Base-by-base conservation (phyloP, 2,797 vertebrate species). In the Anabas testudineus region DNA sequence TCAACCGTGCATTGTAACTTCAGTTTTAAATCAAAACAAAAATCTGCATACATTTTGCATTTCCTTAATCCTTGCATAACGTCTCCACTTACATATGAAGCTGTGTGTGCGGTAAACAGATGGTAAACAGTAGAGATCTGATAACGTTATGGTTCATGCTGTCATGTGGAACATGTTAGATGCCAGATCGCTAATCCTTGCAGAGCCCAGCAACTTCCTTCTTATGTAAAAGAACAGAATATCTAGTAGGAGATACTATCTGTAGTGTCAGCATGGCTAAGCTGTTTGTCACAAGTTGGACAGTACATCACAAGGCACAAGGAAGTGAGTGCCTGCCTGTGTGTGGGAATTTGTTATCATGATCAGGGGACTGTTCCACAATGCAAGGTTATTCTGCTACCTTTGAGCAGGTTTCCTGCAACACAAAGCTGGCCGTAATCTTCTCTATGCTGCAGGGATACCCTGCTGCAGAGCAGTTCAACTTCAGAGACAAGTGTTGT, bases 21-120 rank as follows among this genome's bases (percentile, higher is more conserved):
- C 61, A 19, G 45, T 46, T 19, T 30, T 21, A 4, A 71, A 48
- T 48, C 14, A 54, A 14, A 54, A 47, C 14, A 32, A 36, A 36
- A 36, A n/a, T n/a, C n/a, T n/a, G n/a, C 32, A 60, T 45, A 12
- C 41, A 10, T 24, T 77, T 78, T 71, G 58, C 55, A 68, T 71
- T 26, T 37, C 13, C n/a, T 21, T 37, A 3, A 30, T 7, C 41
- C 18, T 49, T 49, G 18, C 22, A 24, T 32, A 49, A 59, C 5
- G 2, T 61, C 46, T 51, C 28, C 10, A 34, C 28, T 45, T 51
- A 8, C 22, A 28, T 53, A 47, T 66, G 16, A 48, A 22, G 46
- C 30, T 57, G 14, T 21, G 19, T 69, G 47, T 48, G 30, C 10
- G 57, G 37, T 47, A 18, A 9, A 4, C 53, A 60, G 59, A 51